A percentile compares a stretch with the other conserved stretches of the same genome.
phyloP scores from a whole-genome alignment of 1,140 invertebrate genomes.

The Lordiphosa mommai region DNA sequence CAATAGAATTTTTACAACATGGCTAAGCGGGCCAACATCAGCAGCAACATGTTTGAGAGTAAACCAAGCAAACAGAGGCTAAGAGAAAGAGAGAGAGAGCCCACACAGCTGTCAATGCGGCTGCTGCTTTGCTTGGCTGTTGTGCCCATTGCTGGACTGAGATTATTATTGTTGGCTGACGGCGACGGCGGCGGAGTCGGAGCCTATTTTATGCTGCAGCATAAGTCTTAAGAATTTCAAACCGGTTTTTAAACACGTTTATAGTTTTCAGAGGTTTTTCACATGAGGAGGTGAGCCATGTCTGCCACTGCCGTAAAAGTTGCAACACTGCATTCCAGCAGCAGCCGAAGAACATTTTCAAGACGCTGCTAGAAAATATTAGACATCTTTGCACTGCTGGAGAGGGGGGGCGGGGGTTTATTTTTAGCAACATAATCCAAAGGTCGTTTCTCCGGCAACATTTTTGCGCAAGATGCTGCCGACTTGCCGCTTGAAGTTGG shows the following conservation, averaged over 20 bases:
- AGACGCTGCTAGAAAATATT: constrained; percentile 61
- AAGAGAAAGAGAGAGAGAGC: constrained; percentile 1
- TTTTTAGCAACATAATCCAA: constrained; percentile 73
- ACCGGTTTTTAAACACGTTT: constrained; percentile 45
- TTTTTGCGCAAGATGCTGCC: constrained; percentile 33
- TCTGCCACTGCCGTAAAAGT: constrained; percentile 48
- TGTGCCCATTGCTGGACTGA: constrained; percentile 38
- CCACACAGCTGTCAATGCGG: constrained; percentile 58
- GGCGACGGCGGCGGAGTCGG: not conserved
- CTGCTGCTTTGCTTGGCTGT: constrained; percentile 41
- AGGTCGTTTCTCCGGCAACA: constrained; percentile 62
- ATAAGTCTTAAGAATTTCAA: constrained; percentile 57
- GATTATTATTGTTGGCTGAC: constrained; percentile 28
- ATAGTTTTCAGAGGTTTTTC: constrained; percentile 9
- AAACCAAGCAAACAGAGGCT: not conserved
- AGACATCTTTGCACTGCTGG: constrained; percentile 39
- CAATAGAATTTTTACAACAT: too few species aligned
- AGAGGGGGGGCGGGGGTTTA: constrained; percentile 48
- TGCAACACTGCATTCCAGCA: constrained; percentile 72
- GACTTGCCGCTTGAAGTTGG: constrained; percentile 25
- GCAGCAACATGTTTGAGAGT: not conserved
- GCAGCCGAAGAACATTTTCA: constrained; percentile 11
- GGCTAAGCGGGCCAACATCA: too few species aligned
- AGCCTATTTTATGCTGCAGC: constrained; percentile 52
- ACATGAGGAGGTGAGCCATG: constrained; percentile 29